Conservation (phyloP, 2,888 invertebrate genomes). For the Kuschelorhynchus macadamiae region DNA sequence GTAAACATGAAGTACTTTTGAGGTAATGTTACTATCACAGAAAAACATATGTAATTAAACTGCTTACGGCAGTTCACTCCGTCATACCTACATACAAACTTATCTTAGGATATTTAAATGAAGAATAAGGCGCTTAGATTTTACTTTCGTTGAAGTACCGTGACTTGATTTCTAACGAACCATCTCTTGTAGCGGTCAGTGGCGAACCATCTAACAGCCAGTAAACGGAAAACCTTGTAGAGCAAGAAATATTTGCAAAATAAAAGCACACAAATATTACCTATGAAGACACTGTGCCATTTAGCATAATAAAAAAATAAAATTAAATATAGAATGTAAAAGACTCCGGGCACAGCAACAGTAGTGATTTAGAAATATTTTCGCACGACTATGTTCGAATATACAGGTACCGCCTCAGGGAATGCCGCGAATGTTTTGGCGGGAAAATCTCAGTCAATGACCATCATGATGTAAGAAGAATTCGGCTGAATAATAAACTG, state of each 20-base stretch:
- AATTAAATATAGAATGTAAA: no score
- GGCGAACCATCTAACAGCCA: slow-evolving; percentile 6
- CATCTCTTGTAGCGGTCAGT: slow-evolving; percentile 9
- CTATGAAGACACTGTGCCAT: no score
- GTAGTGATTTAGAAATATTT: slow-evolving; percentile 15
- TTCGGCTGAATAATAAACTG: slow-evolving; percentile 50
- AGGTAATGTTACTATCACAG: no score
- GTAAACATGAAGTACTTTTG: no score
- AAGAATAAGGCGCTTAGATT: slow-evolving; percentile 56
- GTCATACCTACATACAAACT: slow-evolving; percentile 16
- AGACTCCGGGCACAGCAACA: background rate
- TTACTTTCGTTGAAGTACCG: slow-evolving; percentile 62
- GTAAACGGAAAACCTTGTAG: no score
- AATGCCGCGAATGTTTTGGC: slow-evolving; percentile 51
- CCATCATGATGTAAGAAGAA: slow-evolving; percentile 51
- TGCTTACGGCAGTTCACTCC: background rate
- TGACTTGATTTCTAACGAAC: slow-evolving; percentile 53
- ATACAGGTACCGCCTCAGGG: slow-evolving; percentile 49
- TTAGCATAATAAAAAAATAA: no score
- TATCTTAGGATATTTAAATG: slow-evolving; percentile 55
- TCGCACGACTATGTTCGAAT: slow-evolving; percentile 42
- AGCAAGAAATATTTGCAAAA: no score
- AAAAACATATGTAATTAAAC: slow-evolving; percentile 1
- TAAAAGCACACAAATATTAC: no score
- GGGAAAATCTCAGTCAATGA: slow-evolving; percentile 52